phyloP scores from a whole-genome alignment of 1,140 invertebrate genomes.

The Temnothorax nylanderi region DNA sequence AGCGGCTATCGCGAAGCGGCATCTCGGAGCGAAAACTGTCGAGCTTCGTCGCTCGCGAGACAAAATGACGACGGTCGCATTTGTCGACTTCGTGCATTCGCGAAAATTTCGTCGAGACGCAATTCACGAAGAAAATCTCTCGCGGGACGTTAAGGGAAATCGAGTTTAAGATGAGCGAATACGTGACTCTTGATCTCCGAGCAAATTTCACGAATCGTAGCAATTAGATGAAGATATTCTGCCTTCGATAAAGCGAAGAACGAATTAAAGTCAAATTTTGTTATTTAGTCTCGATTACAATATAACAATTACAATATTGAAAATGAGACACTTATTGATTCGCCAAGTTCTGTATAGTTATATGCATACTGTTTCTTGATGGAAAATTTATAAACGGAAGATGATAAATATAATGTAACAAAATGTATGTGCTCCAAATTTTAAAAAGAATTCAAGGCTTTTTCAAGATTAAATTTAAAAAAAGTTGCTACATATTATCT shows the following conservation, averaged over 20 bases:
- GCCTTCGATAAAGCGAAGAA: neutral
- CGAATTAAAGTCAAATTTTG: neutral
- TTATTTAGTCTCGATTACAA: neutral
- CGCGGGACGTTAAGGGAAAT: neutral
- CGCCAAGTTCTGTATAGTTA: neutral
- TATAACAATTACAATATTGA: neutral
- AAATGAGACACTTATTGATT: neutral
- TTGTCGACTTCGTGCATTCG: neutral
- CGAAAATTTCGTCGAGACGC: too few species aligned
- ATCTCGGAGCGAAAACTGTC: slow-evolving; percentile 49
- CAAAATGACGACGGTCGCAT: slow-evolving; percentile 19
- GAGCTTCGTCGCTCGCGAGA: neutral
- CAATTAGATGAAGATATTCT: neutral
- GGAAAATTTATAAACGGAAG: neutral
- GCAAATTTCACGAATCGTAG: neutral
- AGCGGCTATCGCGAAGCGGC: slow-evolving; percentile 32
- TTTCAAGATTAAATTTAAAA: neutral
- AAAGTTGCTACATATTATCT: neutral
- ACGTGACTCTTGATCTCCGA: neutral
- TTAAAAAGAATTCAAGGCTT: neutral
- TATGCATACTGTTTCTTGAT: neutral
- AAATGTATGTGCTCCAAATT: neutral
- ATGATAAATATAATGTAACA: neutral
- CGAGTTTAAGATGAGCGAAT: neutral
- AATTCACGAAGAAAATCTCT: neutral